phyloP scores from a whole-genome alignment of 2,888 invertebrate genomes.

The Crossocerus cetratus region DNA sequence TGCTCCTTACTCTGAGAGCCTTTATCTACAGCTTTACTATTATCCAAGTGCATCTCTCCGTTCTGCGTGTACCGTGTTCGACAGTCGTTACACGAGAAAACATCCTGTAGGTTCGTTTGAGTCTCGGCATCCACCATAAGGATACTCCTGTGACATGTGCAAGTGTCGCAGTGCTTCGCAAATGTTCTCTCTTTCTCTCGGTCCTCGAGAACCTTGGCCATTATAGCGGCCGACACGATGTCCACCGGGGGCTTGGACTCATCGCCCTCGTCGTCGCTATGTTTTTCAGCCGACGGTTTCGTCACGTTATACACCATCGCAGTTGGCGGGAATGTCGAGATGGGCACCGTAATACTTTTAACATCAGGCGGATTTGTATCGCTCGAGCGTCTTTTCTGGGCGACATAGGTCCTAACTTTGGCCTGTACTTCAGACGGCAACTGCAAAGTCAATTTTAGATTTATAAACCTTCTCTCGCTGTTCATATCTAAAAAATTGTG shows the following conservation, averaged over 20 bases:
- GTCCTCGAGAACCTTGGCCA: conserved; percentile 94
- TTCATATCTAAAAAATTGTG: too few species aligned
- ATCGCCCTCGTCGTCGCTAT: conserved; percentile 79
- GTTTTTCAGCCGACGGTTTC: conserved; percentile 72
- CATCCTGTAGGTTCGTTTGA: conserved; percentile 61
- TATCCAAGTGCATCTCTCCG: conserved; percentile 35
- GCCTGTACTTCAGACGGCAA: conserved; percentile 94
- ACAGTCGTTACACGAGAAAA: conserved; percentile 50
- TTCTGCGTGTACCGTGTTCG: conserved; percentile 41
- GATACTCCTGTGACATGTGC: conserved; percentile 81
- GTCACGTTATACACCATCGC: conserved; percentile 85
- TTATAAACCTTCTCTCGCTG: not conserved
- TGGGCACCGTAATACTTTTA: conserved; percentile 85
- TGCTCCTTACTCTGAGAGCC: conserved; percentile 39
- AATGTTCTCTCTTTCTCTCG: conserved; percentile 88
- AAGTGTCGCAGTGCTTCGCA: conserved; percentile 90
- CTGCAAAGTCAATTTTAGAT: conserved; percentile 78
- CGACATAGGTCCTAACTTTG: conserved; percentile 88
- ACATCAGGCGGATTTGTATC: conserved; percentile 78
- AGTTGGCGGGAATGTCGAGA: conserved; percentile 89
- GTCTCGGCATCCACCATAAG: conserved; percentile 70
- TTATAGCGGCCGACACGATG: conserved; percentile 90
- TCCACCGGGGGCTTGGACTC: conserved; percentile 82
- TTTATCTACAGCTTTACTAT: conserved; percentile 31
- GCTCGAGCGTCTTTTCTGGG: conserved; percentile 80